phyloP scores from a whole-genome alignment of 2,113 vertebrate genomes.

The Protomyctophum bolini region DNA sequence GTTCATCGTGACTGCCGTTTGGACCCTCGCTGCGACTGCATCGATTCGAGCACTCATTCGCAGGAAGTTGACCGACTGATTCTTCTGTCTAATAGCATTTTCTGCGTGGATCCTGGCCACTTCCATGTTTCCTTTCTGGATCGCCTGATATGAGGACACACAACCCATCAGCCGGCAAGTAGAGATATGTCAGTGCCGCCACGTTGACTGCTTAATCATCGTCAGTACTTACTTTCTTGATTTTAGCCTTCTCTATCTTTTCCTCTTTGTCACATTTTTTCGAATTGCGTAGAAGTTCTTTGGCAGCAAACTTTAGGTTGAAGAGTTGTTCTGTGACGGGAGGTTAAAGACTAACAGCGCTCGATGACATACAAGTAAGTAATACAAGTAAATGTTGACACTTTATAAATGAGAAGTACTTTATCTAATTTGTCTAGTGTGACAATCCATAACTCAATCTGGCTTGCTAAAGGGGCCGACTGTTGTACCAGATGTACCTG shows the following conservation, averaged over 20 bases:
- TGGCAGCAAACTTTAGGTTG: slow-evolving; percentile 92
- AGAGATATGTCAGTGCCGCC: too few species aligned
- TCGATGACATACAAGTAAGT: too few species aligned
- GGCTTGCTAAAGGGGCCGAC: too few species aligned
- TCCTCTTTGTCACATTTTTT: slow-evolving; percentile 96
- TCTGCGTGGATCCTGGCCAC: slow-evolving; percentile 96
- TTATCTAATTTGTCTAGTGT: too few species aligned
- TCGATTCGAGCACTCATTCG: slow-evolving; percentile 97
- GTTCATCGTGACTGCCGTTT: slow-evolving; percentile 97
- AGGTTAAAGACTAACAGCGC: slow-evolving; percentile 66
- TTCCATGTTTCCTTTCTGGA: slow-evolving; percentile 96
- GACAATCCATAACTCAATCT: too few species aligned
- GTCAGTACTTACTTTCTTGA: slow-evolving; percentile 87
- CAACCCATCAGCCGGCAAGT: not conserved
- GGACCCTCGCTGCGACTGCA: slow-evolving; percentile 92
- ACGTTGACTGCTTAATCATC: too few species aligned
- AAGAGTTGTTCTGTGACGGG: slow-evolving; percentile 85
- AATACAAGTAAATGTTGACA: too few species aligned
- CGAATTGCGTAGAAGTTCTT: slow-evolving; percentile 89
- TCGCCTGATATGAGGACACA: slow-evolving; percentile 77
- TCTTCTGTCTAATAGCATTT: slow-evolving; percentile 98
- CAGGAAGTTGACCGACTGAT: slow-evolving; percentile 94
- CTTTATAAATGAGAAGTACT: too few species aligned
- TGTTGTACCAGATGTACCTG: too few species aligned
- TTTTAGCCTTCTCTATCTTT: slow-evolving; percentile 90